Conservation (phyloP, 2,113 vertebrate genomes). For the Pavo muticus region DNA sequence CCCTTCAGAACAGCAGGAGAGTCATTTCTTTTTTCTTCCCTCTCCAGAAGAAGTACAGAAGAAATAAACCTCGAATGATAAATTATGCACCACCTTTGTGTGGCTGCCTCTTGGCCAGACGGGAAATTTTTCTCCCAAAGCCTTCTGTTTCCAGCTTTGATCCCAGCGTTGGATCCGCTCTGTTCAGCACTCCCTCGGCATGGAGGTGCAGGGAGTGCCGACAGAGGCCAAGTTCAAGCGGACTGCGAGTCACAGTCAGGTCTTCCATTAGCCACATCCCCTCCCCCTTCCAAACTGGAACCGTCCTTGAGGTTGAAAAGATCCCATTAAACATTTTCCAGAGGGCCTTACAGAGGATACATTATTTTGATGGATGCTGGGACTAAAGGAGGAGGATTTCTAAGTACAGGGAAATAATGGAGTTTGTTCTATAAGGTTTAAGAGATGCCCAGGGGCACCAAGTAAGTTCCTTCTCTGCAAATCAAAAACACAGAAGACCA, state of each 20-base stretch:
- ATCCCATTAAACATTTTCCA: constrained; percentile 66
- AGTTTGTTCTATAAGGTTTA: constrained; percentile 66
- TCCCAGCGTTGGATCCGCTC: constrained; percentile 58
- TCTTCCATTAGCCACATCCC: constrained; percentile 58
- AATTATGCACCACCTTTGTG: constrained; percentile 81
- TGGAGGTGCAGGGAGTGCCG: constrained; percentile 72
- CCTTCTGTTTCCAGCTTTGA: constrained; percentile 79
- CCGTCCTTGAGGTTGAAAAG: constrained; percentile 63
- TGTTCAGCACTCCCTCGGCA: constrained; percentile 59
- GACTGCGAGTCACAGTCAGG: constrained; percentile 56
- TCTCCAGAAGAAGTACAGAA: constrained; percentile 64
- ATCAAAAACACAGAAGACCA: constrained; percentile 78
- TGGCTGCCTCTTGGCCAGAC: constrained; percentile 73
- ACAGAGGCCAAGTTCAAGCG: constrained; percentile 72
- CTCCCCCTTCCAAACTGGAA: constrained; percentile 66
- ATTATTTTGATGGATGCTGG: constrained; percentile 73
- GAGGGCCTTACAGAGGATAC: constrained; percentile 66
- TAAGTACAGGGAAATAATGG: constrained; percentile 70
- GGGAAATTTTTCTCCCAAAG: constrained; percentile 74
- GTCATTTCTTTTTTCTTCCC: constrained; percentile 32
- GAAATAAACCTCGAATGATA: constrained; percentile 76
- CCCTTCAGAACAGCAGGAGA: constrained; percentile 32
- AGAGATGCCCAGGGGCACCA: constrained; percentile 78
- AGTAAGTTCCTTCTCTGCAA: constrained; percentile 78
- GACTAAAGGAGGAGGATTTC: constrained; percentile 66